Conservation (phyloP, 1,140 invertebrate genomes). For the Dendroctonus ponderosae region DNA sequence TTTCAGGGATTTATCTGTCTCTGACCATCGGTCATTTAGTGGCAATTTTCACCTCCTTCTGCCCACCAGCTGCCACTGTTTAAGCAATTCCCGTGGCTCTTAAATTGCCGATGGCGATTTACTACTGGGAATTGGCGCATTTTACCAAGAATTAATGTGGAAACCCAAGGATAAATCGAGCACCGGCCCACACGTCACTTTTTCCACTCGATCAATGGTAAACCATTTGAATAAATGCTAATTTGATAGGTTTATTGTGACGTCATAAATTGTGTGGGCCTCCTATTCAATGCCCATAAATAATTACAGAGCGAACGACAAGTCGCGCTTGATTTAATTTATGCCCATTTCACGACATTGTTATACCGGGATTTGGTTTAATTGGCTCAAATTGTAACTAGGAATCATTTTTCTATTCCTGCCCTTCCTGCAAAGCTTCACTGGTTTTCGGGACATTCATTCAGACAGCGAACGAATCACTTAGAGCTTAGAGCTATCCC, state of each 20-base stretch:
- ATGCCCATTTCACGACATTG: background rate
- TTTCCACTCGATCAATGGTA: conserved; percentile 30
- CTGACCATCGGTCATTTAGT: background rate
- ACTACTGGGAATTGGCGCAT: conserved; percentile 27
- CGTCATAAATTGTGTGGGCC: conserved; percentile 30
- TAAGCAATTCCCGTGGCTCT: background rate
- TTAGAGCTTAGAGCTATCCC: too few relatives aligned
- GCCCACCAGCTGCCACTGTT: background rate
- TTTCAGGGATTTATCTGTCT: too few relatives aligned
- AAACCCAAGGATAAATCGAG: conserved; percentile 34
- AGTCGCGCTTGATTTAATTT: conserved; percentile 8
- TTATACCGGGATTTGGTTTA: too few relatives aligned
- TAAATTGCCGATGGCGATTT: conserved; percentile 16
- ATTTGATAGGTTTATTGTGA: conserved; percentile 36
- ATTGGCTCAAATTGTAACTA: background rate
- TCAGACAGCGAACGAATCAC: background rate
- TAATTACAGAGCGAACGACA: conserved; percentile 14
- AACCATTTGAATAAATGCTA: conserved; percentile 35
- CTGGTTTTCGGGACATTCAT: background rate
- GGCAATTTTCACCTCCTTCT: background rate
- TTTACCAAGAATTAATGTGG: conserved; percentile 32
- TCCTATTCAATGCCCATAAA: conserved; percentile 24
- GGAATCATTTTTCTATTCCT: background rate
- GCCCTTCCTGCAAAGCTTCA: too few relatives aligned
- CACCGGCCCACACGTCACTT: conserved; percentile 26